These are phyloP conservation scores for Paradisaea rubra DNA, from an alignment of 2,113 vertebrate species.

Conservation along the genomic window DNA sequence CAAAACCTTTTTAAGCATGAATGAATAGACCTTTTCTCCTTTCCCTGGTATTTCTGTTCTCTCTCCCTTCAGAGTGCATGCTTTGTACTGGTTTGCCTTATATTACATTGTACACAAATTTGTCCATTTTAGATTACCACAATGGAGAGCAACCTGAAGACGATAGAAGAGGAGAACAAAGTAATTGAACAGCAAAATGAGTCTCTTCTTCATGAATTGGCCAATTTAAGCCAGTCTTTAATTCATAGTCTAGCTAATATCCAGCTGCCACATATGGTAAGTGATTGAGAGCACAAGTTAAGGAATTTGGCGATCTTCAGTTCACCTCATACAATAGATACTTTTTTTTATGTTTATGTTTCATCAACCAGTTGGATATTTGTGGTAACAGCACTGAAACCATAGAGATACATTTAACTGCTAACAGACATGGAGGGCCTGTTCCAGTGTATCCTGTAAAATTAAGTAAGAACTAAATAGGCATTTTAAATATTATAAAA, in stretches of 20 bases:
- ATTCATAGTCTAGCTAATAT: constrained; percentile 98
- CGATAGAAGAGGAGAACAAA: constrained; percentile 99
- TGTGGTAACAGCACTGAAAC: constrained; percentile 65
- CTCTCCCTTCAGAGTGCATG: background rate
- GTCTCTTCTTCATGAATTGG: constrained; percentile 97
- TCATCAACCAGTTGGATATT: constrained; percentile 64
- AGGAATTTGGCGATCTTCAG: constrained; percentile 68
- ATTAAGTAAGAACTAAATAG: constrained; percentile 61
- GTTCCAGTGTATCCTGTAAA: constrained; percentile 60
- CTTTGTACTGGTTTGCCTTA: constrained; percentile 7
- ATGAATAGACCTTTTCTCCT: background rate
- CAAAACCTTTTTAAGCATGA: background rate
- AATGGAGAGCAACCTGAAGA: constrained; percentile 99
- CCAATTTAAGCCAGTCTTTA: constrained; percentile 97
- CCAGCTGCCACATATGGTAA: constrained; percentile 99
- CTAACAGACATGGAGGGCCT: constrained; percentile 68
- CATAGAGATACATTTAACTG: constrained; percentile 63
- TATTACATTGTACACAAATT: constrained; percentile 62
- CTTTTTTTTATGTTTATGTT: constrained; percentile 59
- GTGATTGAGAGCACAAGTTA: constrained; percentile 79
- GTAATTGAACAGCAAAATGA: constrained; percentile 99
- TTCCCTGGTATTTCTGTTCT: background rate
- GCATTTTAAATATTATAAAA: constrained; percentile 35
- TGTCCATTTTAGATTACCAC: constrained; percentile 89
- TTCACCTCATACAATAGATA: constrained; percentile 53